Evolutionary conservation across 1,140 invertebrate species (phyloP).

Genomic region (Atta texana): DNA sequence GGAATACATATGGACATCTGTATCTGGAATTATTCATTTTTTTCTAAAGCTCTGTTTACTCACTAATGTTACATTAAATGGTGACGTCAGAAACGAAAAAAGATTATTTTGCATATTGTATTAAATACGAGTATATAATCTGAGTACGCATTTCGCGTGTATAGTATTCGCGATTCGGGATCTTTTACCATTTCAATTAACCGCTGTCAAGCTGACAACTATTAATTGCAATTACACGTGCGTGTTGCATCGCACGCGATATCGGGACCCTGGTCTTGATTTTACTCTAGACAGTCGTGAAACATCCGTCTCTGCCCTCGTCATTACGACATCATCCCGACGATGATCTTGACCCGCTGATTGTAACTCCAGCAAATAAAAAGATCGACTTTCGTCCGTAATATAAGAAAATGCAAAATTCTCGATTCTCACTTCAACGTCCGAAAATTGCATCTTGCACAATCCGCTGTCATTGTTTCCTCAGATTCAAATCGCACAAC

Average conservation of each 20-base stretch:
- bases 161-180: neutral
- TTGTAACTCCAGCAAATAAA: conserved; percentile 18
- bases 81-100: too few relatives aligned
- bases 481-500: too few relatives aligned
- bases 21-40: neutral
- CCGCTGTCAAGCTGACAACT: neutral
- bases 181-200: neutral
- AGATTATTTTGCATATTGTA: neutral
- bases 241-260: conserved; percentile 30
- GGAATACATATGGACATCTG: neutral
- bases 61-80: too few relatives aligned
- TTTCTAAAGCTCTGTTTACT: neutral
- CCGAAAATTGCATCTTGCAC: neutral
- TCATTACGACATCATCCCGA: conserved; percentile 53
- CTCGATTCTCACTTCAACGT: neutral
- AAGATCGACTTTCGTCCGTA: conserved; percentile 51
- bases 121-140: neutral
- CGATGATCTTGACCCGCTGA: conserved; percentile 67
- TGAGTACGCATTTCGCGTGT: neutral
- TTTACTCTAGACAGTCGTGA: conserved; percentile 18
- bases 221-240: conserved; percentile 23
- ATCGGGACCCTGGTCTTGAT: conserved; percentile 37
- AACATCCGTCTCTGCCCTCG: conserved; percentile 1
- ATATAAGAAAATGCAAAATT: conserved; percentile 28
- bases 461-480: neutral